Evolutionary conservation across 2,888 invertebrate species (phyloP).

Genomic region (Hoplodrina ambigua): DNA sequence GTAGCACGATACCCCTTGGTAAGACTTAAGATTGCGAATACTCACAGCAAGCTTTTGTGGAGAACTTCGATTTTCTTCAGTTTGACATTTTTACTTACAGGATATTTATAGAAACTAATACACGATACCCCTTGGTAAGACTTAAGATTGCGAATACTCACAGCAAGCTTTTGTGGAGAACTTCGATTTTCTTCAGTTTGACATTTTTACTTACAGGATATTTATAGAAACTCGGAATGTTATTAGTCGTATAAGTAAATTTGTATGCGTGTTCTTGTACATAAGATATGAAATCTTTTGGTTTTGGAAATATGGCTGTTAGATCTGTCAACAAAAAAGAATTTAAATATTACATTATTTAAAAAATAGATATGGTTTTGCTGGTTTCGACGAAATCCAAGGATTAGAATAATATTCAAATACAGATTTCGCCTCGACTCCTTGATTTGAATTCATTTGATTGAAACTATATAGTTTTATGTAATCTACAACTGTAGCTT

Average conservation of each 20-base stretch:
- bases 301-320: conserved; percentile 69
- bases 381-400: too few relatives aligned
- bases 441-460: too few relatives aligned
- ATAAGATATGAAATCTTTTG: conserved; percentile 63
- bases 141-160: conserved; percentile 17
- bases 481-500: too few relatives aligned
- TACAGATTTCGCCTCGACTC: too few relatives aligned
- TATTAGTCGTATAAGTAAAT: conserved; percentile 62
- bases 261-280: conserved; percentile 64
- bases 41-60: conserved; percentile 28
- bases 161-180: conserved; percentile 20
- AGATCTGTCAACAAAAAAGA: conserved; percentile 63
- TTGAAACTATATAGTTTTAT: too few relatives aligned
- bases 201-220: conserved; percentile 2
- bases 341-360: too few relatives aligned
- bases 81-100: conserved; percentile 11
- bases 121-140: too few relatives aligned
- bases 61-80: conserved; percentile 28
- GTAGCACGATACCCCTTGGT: too few relatives aligned
- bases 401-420: too few relatives aligned
- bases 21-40: conserved; percentile 1
- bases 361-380: too few relatives aligned
- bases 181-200: conserved; percentile 31
- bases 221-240: conserved; percentile 57
- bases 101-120: conserved; percentile 33